Conservation (phyloP, 2,888 invertebrate species). For the Agelastica alni region DNA sequence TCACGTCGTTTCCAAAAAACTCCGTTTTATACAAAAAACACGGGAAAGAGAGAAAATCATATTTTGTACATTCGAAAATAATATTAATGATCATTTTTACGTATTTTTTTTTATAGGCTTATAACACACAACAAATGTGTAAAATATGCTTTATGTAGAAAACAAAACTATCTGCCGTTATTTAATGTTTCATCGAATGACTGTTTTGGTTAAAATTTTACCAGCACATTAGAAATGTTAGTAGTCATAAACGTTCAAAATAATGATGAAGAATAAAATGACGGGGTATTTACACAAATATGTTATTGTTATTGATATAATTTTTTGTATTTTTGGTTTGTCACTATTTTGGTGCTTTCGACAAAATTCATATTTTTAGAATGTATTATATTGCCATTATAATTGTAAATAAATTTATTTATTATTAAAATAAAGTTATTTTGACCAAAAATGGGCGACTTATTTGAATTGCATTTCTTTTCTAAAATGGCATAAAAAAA, state of each 20-base stretch:
- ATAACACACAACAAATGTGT: too few relatives aligned
- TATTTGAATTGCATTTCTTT: background rate
- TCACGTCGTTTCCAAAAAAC: too few relatives aligned
- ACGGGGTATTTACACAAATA: background rate
- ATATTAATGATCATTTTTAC: constrained; percentile 1
- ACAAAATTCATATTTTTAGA: constrained; percentile 45
- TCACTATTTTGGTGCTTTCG: constrained; percentile 40
- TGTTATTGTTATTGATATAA: constrained; percentile 2
- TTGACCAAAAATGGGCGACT: too few relatives aligned
- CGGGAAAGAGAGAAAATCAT: too few relatives aligned
- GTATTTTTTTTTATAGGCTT: constrained; percentile 1
- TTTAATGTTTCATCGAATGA: too few relatives aligned
- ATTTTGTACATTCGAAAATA: too few relatives aligned
- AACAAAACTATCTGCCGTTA: too few relatives aligned
- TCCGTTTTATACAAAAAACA: too few relatives aligned
- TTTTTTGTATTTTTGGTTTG: constrained; percentile 15
- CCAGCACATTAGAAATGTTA: too few relatives aligned
- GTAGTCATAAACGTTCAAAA: too few relatives aligned
- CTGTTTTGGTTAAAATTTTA: too few relatives aligned
- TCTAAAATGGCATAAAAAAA: background rate
- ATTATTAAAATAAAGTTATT: constrained; percentile 32
- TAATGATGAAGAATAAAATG: constrained; percentile 1
- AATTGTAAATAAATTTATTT: constrained; percentile 44
- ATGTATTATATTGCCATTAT: constrained; percentile 44
- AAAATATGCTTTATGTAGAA: too few relatives aligned